phyloP scores from a whole-genome alignment of 2,113 vertebrate species.

The Nycticorax nycticorax region DNA sequence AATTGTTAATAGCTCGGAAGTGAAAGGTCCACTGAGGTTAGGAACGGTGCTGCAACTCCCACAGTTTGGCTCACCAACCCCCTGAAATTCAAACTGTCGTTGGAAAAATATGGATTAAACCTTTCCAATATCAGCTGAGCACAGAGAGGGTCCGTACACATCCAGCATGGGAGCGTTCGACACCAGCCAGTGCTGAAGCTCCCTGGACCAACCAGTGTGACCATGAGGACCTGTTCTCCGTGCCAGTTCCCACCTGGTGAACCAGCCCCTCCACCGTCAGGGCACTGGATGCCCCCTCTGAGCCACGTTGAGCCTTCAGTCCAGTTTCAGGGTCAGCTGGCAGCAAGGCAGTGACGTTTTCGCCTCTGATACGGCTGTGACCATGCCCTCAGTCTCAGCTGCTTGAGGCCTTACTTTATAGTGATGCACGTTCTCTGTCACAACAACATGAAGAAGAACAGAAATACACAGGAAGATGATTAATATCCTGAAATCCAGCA shows the following conservation, averaged over 20 bases:
- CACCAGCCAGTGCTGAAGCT: neutral
- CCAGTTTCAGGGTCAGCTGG: neutral
- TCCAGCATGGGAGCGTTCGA: fast-evolving
- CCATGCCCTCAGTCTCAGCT: neutral
- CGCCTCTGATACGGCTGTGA: neutral
- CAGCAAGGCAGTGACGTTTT: neutral
- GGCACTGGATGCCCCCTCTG: neutral
- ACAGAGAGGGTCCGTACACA: fast-evolving
- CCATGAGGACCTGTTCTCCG: fast-evolving
- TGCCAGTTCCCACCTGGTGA: neutral
- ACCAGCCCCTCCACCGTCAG: neutral
- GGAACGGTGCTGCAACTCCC: neutral
- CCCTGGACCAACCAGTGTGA: fast-evolving
- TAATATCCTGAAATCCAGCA: neutral
- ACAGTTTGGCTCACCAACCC: neutral
- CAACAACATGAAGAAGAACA: neutral
- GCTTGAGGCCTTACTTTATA: neutral
- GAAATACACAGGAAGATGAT: neutral
- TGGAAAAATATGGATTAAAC: neutral
- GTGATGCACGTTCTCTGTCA: neutral
- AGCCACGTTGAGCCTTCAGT: neutral
- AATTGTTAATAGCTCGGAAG: neutral
- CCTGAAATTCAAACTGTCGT: neutral
- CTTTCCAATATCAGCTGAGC: neutral
- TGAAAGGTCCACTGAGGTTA: neutral